phyloP scores from a whole-genome alignment of 2,113 vertebrate species.

The Trochalopteron elliotii region DNA sequence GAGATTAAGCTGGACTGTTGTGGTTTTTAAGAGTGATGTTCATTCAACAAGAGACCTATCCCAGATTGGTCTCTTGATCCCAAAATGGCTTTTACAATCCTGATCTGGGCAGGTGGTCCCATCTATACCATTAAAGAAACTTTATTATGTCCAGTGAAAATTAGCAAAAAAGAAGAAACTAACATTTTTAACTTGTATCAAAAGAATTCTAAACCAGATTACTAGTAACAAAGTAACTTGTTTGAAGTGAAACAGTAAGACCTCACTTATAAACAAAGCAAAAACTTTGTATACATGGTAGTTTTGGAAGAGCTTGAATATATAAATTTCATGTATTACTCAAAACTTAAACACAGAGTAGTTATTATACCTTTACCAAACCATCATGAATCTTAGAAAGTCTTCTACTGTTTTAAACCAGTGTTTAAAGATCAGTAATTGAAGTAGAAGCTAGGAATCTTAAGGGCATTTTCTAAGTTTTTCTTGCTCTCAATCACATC shows the following conservation, averaged over 20 bases:
- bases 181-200: background rate
- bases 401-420: background rate
- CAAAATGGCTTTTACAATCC: background rate
- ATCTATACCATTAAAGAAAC: background rate
- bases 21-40: background rate
- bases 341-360: background rate
- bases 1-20: background rate
- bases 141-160: background rate
- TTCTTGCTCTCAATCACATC: background rate
- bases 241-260: background rate
- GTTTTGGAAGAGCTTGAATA: background rate
- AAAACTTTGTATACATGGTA: background rate
- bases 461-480: background rate
- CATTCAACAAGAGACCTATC: background rate
- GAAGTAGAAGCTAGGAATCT: background rate
- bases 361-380: background rate
- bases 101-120: background rate
- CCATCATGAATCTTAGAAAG: background rate
- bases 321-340: background rate
- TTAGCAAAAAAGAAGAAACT: background rate
- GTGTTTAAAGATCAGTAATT: background rate
- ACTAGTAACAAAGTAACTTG: background rate
- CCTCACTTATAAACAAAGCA: background rate
- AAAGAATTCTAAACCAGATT: background rate
- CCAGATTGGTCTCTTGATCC: background rate